Evolutionary conservation across 2,113 vertebrate genomes (phyloP), one percentile per base, ranked within the genome.

Genomic region (Dermatemys mawii): DNA sequence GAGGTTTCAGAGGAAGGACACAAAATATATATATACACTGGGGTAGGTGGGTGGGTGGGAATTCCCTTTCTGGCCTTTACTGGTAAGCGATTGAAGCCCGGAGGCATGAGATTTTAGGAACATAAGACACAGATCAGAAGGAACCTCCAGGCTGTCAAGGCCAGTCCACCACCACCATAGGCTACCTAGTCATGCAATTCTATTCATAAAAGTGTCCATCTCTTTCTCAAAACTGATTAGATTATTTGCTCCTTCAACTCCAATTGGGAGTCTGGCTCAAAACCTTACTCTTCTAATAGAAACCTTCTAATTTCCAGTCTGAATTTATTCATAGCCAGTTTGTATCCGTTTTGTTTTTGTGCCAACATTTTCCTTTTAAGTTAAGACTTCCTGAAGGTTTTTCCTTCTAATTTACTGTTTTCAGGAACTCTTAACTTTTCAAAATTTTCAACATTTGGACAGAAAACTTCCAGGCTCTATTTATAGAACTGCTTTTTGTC

Each of bases 31-130:
- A 57, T 11, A 57, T 7, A 57, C 11, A 29, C 55, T 11, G 55
- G 5, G 26, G 21, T 3, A 24, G 26, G 6, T 3, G 13, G 3
- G 12, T 2, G 57, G 7, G 32, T 14, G 16, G 6, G 60, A 17
- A n/a, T 35, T 35, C 32, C 29, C 60, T 63, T 35, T 16, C 32
- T 35, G 14, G 8, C 12, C 32, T 3, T 60, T 35, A 17, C 60
- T 35, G 6, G 60, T 63, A 63, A 63, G 6, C 60, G 35, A 32
- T 35, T 63, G 60, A 63, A 63, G 32, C 60, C 60, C 60, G 17
- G 32, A 63, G 60, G 27, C 60, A 35, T 35, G 32, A 17, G 60
- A 63, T 63, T 63, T 63, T 63, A 63, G 14, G 60, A 63, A 35
- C 60, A 63, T 63, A 35, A 32, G 60, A 63, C 32, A 35, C 16